Base-by-base conservation (phyloP, 1,140 invertebrate species). In the Drosophila watanabei region DNA sequence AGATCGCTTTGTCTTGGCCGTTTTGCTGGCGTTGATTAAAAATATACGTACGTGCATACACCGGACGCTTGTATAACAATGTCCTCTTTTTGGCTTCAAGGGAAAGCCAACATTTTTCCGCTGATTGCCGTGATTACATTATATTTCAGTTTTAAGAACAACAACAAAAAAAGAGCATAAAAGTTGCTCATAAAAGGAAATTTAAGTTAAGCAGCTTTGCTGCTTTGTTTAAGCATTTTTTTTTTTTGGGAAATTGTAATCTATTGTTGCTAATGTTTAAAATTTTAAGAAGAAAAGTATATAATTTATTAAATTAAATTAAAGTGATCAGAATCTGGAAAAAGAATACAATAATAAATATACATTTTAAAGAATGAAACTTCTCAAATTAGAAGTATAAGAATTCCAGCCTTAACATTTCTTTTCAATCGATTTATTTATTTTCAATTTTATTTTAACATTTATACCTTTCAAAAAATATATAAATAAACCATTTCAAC, bases 1-100 rank as follows among this genome's bases (percentile, higher is more conserved):
- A 77, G 73, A 77, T 77, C 61, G 73, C 61, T 65, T 65, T 77
- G 61, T 76, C 72, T 59, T 52, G 73, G 61, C 49, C 52, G 32
- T 56, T 54, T 56, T 16, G 51, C 39, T 37, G 28, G 51, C 73
- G 52, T 76, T 76, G 61, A 76, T 76, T 76, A 76, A 66, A 77
- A 76, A 60, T 60, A 52, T 68, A 63, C 58, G 58, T 66, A 41
- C 64, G 33, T 56, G 37, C 37, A 24, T 63, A 24, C 11, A 24
- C 33, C 35, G 4, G 33, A 7, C 14, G 48, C 43, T 73, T 51
- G 52, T 20, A 60, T 73, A 49, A 72, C 24, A 49, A 35, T 24
- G 52, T 49, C 20, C 51, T 41, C 51, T 41, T 68, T 68, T 60
- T 16, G 14, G 45, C 70, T 52, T 30, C 37, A 28, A 37, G 18